Evolutionary conservation across 2,113 vertebrate genomes (phyloP).

Genomic region (Phaethornis superciliosus): DNA sequence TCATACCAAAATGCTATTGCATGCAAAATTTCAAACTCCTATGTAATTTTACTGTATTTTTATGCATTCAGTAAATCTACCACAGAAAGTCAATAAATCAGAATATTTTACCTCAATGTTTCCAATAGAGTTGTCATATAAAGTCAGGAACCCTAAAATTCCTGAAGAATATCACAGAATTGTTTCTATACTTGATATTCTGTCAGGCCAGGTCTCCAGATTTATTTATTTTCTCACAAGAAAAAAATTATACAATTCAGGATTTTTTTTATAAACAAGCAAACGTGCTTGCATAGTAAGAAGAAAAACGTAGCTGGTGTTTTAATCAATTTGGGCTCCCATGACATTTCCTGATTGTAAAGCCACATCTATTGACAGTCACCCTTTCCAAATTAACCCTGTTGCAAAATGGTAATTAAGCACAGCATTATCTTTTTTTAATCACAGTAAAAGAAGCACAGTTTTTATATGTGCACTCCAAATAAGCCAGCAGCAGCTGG

Average conservation of each 20-base stretch:
- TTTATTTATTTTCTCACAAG: neutral
- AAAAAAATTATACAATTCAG: neutral
- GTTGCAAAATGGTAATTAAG: neutral
- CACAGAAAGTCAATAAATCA: neutral
- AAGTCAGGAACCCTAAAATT: neutral
- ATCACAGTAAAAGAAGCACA: neutral
- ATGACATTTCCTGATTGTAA: neutral
- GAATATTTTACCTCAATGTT: neutral
- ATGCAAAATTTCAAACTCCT: constrained; percentile 24
- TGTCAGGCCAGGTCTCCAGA: neutral
- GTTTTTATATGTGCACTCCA: neutral
- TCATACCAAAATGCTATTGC: neutral
- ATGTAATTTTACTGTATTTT: neutral
- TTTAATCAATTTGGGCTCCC: neutral
- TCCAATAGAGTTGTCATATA: constrained; percentile 13
- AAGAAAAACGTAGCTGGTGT: neutral
- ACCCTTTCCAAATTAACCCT: neutral
- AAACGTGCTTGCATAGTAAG: neutral
- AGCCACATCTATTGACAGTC: neutral
- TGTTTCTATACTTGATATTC: neutral
- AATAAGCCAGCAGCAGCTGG: neutral
- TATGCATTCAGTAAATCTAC: neutral
- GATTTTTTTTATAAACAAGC: neutral
- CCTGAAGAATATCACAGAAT: neutral
- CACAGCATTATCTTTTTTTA: neutral